These are phyloP conservation scores for Notothenia rossii DNA, from an alignment of 2,113 vertebrate genomes.

Conservation along the genomic window DNA sequence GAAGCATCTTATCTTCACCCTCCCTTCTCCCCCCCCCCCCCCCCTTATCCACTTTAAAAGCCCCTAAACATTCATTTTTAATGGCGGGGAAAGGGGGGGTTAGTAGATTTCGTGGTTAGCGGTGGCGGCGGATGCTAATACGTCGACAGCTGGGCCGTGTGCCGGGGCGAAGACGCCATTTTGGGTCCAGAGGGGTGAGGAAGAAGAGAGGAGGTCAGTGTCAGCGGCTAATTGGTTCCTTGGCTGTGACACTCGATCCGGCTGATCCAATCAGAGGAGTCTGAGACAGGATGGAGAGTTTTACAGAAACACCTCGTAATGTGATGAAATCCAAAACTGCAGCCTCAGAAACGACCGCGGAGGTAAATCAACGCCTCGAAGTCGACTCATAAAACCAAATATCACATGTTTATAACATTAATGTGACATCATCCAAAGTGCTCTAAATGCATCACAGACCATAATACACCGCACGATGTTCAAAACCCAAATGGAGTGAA, in stretches of 20 bases:
- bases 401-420: neutral
- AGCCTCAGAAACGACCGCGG: constrained; percentile 20
- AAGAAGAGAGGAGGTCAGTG: constrained; percentile 84
- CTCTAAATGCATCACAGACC: neutral
- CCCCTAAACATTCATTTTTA: constrained; percentile 93
- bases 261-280: constrained; percentile 81
- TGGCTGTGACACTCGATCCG: constrained; percentile 81
- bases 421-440: neutral
- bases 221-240: constrained; percentile 90
- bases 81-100: constrained; percentile 76
- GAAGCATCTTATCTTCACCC: constrained; percentile 79
- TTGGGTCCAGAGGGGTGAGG: constrained; percentile 87
- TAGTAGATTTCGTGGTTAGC: constrained; percentile 86
- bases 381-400: neutral
- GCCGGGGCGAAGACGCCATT: constrained; percentile 88
- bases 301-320: constrained; percentile 37
- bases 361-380: neutral
- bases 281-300: constrained; percentile 69
- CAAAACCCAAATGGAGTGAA: neutral
- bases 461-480: neutral
- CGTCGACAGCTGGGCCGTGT: constrained; percentile 92
- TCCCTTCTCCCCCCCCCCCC: neutral
- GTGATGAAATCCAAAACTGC: constrained; percentile 14
- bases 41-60: constrained; percentile 86
- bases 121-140: constrained; percentile 91